phyloP scores from a whole-genome alignment of 2,113 vertebrate species.

The Dasyornis broadbenti region DNA sequence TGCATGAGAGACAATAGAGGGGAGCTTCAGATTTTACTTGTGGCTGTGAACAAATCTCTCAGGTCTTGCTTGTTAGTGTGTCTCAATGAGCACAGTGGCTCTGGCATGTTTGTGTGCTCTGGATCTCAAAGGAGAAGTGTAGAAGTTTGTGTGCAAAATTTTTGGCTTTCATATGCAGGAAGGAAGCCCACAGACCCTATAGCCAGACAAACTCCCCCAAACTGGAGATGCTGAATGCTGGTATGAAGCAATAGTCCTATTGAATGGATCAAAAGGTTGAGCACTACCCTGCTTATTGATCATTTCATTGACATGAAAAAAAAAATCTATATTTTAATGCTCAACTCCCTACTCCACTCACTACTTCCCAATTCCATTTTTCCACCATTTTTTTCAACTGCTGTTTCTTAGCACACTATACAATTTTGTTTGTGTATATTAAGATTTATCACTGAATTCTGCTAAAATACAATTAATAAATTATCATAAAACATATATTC shows the following conservation, averaged over 20 bases:
- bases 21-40: neutral
- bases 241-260: neutral
- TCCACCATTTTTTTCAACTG: neutral
- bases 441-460: neutral
- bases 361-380: neutral
- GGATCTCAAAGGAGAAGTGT: neutral
- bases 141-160: neutral
- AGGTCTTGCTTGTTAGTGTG: neutral
- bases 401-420: neutral
- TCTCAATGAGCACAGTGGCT: neutral
- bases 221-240: neutral
- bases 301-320: neutral
- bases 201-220: neutral
- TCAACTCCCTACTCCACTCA: neutral
- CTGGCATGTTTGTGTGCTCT: neutral
- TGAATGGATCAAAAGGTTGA: neutral
- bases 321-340: neutral
- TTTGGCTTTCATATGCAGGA: neutral
- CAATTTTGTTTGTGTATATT: neutral
- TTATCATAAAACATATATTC: neutral
- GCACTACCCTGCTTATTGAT: neutral
- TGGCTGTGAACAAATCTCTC: neutral
- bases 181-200: neutral
- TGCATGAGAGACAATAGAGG: neutral
- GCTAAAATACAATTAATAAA: neutral